These are phyloP conservation scores for Erebia palarica DNA, from an alignment of 2,888 invertebrate species.

Conservation along the genomic window DNA sequence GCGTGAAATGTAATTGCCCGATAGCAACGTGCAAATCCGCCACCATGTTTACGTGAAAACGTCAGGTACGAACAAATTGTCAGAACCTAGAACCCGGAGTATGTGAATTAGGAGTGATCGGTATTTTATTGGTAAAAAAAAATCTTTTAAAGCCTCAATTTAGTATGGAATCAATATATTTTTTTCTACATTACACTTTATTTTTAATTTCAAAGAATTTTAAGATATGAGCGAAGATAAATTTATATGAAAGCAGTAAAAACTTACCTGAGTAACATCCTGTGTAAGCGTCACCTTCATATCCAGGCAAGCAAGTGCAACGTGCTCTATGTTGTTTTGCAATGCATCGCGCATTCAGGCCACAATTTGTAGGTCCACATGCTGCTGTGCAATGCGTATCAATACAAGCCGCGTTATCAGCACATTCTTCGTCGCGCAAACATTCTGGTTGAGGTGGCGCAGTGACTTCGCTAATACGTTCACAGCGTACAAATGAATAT, in stretches of 20 bases:
- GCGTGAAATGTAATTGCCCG: no score
- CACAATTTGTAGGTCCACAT: slow-evolving; percentile 88
- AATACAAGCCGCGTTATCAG: slow-evolving; percentile 91
- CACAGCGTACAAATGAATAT: slow-evolving; percentile 89
- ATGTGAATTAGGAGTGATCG: no score
- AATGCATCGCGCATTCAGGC: slow-evolving; percentile 89
- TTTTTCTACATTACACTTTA: no score
- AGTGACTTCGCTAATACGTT: slow-evolving; percentile 58
- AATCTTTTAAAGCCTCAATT: no score
- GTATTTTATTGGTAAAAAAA: no score
- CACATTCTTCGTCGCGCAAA: slow-evolving; percentile 88
- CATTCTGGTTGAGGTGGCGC: slow-evolving; percentile 88
- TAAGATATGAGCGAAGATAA: no score
- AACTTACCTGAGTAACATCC: slow-evolving; percentile 90
- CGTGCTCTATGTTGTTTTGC: slow-evolving; percentile 90
- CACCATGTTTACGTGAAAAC: no score
- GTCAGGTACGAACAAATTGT: no score
- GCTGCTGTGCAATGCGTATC: slow-evolving; percentile 89
- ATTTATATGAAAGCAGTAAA: neutral
- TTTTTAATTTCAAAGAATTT: no score
- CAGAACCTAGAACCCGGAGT: no score
- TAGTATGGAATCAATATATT: no score
- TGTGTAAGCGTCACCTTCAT: slow-evolving; percentile 91
- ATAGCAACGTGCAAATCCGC: no score
- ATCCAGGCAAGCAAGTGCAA: slow-evolving; percentile 91